Conservation (phyloP, 2,888 invertebrate species). For the Sialis fuliginosa region DNA sequence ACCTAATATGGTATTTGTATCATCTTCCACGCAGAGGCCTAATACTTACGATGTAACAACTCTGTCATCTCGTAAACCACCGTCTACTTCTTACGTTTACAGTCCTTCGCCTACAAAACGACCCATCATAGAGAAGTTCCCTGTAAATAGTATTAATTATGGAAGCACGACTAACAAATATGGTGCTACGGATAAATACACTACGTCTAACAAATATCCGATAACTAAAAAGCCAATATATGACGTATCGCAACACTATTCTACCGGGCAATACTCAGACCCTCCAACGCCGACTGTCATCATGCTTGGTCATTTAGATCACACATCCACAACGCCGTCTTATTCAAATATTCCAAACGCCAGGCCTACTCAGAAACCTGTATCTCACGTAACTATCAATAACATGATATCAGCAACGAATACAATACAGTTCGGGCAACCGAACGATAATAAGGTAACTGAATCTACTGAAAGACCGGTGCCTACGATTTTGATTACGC, state of each 20-base stretch:
- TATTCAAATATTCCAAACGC: slow-evolving; percentile 7
- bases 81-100: slow-evolving; percentile 10
- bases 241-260: slow-evolving; percentile 12
- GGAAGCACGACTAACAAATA: background rate
- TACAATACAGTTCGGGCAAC: slow-evolving; percentile 26
- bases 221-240: slow-evolving; percentile 17
- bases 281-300: slow-evolving; percentile 39
- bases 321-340: slow-evolving; percentile 3
- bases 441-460: slow-evolving; percentile 12
- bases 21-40: slow-evolving; percentile 5
- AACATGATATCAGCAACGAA: slow-evolving; percentile 41
- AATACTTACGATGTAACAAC: slow-evolving; percentile 3
- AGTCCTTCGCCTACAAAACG: slow-evolving; percentile 11
- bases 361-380: slow-evolving; percentile 24
- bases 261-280: slow-evolving; percentile 18
- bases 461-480: slow-evolving; percentile 32
- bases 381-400: slow-evolving; percentile 35
- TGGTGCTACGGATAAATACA: background rate
- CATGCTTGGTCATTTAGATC: slow-evolving; percentile 29
- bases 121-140: slow-evolving; percentile 13
- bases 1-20: background rate
- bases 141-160: too few species aligned
- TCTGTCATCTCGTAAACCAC: background rate
- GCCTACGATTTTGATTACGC: slow-evolving; percentile 48
- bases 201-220: slow-evolving; percentile 12